Base-by-base conservation (phyloP, 2,888 invertebrate genomes). In the Embidobia sp. region DNA sequence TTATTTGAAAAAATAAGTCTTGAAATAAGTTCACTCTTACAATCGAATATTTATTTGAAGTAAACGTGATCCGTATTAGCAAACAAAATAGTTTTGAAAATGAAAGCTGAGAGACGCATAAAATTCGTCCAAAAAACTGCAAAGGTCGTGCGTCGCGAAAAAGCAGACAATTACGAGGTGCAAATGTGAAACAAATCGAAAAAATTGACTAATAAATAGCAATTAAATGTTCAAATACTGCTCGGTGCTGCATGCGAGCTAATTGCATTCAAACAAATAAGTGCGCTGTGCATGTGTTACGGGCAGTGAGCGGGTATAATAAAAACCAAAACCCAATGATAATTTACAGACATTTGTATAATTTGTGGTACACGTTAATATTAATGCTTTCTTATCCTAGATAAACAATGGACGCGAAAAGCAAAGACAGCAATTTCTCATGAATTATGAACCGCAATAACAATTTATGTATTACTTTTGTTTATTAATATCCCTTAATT, bases 241-340 rank as follows among this genome's bases (percentile, higher is more conserved):
- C 29, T 40, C 42, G 44, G 29, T 44, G 27, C 61, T 8, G 40
- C 13, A 11, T 51, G 19, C 10, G 53, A 51, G 16, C 22, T 53
- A 61, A 70, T 53, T 70, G 51, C 35, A 11, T 44, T 51, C 29
- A 35, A 40, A 61, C 49, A 44, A 59, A 51, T 61, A 53, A 57
- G 49, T 64, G 31, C 15, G 16, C 26, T 11, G 51, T 44, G 73
- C 51, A 66, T 57, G 78, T 66, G 79, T 74, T 57, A 66, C 66
- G 63, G 73, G 13, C 46, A 59, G 27, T 59, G 48, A 63, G 11
- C 27, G 16, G 10, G 42, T 63, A 48, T 64, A 64, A 72, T 72
- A 72, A 63, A 64, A 55, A 61, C 72, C 63, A 72, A 72, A 72
- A 55, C 22, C 26, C n/a, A 16, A 64, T 72, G 63, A 44, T 63